phyloP scores from a whole-genome alignment of 1,140 invertebrate genomes.

The Dreissena polymorpha region DNA sequence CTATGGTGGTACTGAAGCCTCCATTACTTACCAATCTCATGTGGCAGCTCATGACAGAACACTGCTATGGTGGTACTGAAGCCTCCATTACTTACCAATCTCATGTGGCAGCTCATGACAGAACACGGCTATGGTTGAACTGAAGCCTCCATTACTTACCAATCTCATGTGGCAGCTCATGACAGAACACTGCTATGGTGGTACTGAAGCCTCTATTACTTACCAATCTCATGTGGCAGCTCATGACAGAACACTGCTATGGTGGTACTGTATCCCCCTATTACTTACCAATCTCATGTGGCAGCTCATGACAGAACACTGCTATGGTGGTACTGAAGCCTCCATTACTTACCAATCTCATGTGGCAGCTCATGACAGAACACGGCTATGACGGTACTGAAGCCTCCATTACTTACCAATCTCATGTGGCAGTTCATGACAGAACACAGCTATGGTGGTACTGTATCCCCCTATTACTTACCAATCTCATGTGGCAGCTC shows the following conservation, averaged over 20 bases:
- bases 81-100: constrained; percentile 83
- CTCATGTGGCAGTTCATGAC: too few species aligned
- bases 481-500: constrained; percentile 97
- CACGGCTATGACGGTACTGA: constrained; percentile 96
- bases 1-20: too few species aligned
- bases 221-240: constrained; percentile 95
- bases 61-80: too few species aligned
- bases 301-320: too few species aligned
- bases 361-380: constrained; percentile 97
- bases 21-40: too few species aligned
- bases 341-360: constrained; percentile 86
- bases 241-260: constrained; percentile 98
- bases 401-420: too few species aligned
- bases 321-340: too few species aligned
- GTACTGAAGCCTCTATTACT: background rate
- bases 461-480: constrained; percentile 66
- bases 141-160: constrained; percentile 93
- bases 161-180: too few species aligned
- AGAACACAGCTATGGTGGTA: too few species aligned
- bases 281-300: too few species aligned
- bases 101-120: constrained; percentile 98
- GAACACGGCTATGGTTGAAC: constrained; percentile 95
- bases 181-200: too few species aligned
- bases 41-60: too few species aligned
- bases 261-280: constrained; percentile 83